A percentile compares a stretch with the other conserved stretches of the same genome.
phyloP scores from a whole-genome alignment of 2,113 vertebrate species.

The Burhinus oedicnemus region DNA sequence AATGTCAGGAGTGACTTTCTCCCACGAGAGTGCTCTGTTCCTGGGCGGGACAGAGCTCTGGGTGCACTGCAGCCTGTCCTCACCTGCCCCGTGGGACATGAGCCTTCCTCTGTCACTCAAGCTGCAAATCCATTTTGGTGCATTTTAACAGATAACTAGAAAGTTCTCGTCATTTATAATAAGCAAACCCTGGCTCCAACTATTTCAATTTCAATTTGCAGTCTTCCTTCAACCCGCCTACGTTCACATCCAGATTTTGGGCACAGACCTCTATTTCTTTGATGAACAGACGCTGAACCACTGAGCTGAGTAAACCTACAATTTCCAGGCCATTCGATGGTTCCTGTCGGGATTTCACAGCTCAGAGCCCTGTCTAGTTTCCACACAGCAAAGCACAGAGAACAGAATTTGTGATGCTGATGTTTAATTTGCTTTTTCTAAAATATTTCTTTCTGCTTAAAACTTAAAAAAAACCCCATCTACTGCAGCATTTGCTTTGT shows the following conservation, averaged over 20 bases:
- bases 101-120: neutral
- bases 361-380: neutral
- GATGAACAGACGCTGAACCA: neutral
- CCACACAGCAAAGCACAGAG: neutral
- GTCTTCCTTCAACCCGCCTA: neutral
- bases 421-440: neutral
- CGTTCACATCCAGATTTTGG: neutral
- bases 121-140: neutral
- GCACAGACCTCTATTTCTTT: neutral
- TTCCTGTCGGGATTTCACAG: neutral
- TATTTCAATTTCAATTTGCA: neutral
- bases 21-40: fast-evolving
- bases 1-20: neutral
- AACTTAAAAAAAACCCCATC: neutral
- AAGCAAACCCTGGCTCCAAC: neutral
- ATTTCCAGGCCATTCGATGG: neutral
- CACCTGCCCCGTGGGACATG: fast-evolving
- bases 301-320: neutral
- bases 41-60: neutral
- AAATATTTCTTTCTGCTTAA: neutral
- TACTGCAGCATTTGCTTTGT: neutral
- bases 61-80: neutral
- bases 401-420: neutral
- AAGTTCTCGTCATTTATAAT: neutral
- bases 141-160: neutral